A percentile compares a stretch with the other conserved stretches of the same genome.
Conservation (phyloP, 1,140 invertebrate genomes). For the Ceratitis capitata region DNA sequence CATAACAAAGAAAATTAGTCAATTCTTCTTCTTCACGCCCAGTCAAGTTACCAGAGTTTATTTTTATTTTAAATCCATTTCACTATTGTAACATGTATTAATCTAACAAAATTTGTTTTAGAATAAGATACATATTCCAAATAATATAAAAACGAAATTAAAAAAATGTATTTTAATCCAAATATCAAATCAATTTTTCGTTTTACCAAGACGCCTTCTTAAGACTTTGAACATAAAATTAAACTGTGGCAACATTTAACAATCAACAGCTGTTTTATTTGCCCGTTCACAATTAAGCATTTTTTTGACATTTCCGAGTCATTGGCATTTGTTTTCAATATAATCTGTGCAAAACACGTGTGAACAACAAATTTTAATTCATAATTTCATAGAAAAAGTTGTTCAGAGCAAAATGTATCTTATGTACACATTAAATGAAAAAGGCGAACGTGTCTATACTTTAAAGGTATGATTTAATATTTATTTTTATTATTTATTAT, state of each 20-base stretch:
- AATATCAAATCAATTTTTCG: not conserved
- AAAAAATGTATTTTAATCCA: not conserved
- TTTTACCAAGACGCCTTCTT: too few species aligned
- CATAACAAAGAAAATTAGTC: slow-evolving; percentile 29
- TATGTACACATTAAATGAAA: slow-evolving; percentile 78
- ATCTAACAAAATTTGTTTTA: too few species aligned
- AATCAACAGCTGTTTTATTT: not conserved
- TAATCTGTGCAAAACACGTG: not conserved
- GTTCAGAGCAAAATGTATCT: slow-evolving; percentile 73
- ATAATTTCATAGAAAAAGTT: not conserved
- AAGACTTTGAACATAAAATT: too few species aligned
- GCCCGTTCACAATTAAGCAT: not conserved
- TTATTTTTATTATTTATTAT: too few species aligned
- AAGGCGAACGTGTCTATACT: slow-evolving; percentile 77
- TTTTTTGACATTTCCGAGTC: not conserved
- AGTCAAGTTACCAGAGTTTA: not conserved
- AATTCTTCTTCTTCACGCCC: not conserved
- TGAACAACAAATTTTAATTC: not conserved
- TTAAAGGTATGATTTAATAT: slow-evolving; percentile 70
- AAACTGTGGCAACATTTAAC: not conserved
- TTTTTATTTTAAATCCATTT: too few species aligned
- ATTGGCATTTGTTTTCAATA: not conserved
- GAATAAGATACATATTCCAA: too few species aligned
- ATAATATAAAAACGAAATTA: not conserved
- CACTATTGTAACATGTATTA: too few species aligned